Evolutionary conservation across 2,888 invertebrate species (phyloP), one percentile per base, ranked within the genome.

Genomic region (Trichopria drosophilae): DNA sequence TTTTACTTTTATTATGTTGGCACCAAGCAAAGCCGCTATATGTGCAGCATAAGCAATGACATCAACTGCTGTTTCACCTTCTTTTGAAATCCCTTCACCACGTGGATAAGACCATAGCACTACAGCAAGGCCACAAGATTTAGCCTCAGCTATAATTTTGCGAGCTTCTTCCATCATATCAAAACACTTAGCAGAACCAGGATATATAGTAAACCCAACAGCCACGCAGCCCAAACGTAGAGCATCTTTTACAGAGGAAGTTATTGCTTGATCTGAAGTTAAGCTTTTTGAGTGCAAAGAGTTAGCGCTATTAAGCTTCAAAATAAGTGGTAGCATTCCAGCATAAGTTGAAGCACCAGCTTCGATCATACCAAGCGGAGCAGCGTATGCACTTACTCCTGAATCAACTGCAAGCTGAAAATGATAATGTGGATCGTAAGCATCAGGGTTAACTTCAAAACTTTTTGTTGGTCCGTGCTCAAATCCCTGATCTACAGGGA

Each of bases 171-270:
- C 44, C 44, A 44, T 44, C 35, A 44, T 44, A 34, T 44, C 31
- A 6, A 39, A 39, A 39, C 37, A 37, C 37, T 47, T 47, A 9
- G 40, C 39, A 47, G 47, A 47, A 31, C 47, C 47, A 47, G 47
- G 47, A 47, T 47, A 47, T 39, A 47, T 47, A 40, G 47, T 47
- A 31, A 47, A 31, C 28, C 47, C 47, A 47, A 47, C 47, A 31
- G 47, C 47, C 12, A 22, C 26, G 39, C 47, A 47, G 24, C 47
- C 47, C 31, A 47, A 39, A 47, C 47, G 47, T 23, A 47, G 39
- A n/a, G 47, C 47, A 40, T 47, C 47, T 31, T 39, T 29, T 24
- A 47, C 47, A 39, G 47, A 47, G 23, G 39, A 29, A 20, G 47
- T 47, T 29, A 39, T 32, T 32, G 48, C 48, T 48, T 48, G 48